A percentile compares a stretch with the other conserved stretches of the same genome.
These are phyloP conservation scores for Calephelis perditalis DNA, from an alignment of 2,888 invertebrate species.

Conservation along the genomic window DNA sequence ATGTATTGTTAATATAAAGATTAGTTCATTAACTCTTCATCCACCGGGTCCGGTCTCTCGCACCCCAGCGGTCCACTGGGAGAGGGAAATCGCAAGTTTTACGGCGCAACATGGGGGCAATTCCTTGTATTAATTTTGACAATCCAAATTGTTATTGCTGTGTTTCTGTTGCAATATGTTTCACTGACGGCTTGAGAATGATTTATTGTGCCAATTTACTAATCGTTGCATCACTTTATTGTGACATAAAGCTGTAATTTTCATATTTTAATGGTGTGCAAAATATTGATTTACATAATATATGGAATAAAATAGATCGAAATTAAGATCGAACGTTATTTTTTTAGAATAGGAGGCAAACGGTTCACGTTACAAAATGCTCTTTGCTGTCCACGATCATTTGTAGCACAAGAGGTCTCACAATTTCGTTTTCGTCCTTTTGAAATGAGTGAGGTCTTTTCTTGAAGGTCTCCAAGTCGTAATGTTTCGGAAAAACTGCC, in stretches of 20 bases:
- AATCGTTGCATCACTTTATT: conserved; percentile 12
- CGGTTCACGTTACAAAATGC: no score
- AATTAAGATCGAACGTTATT: no score
- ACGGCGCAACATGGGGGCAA: conserved; percentile 27
- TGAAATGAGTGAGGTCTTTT: no score
- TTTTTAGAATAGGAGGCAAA: no score
- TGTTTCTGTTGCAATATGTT: conserved; percentile 38
- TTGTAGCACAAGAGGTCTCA: no score
- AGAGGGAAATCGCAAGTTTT: conserved; percentile 27
- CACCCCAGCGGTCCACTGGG: conserved; percentile 19
- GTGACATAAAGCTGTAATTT: conserved; percentile 6
- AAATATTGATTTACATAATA: no score
- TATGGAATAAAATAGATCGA: no score
- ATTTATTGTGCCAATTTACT: conserved; percentile 27
- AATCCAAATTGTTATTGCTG: conserved; percentile 49
- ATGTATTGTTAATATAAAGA: conserved; percentile 77
- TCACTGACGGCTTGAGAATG: conserved; percentile 22
- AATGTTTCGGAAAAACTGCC: no score
- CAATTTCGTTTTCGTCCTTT: no score
- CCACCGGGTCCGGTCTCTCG: conserved; percentile 37
- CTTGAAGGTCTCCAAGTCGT: no score
- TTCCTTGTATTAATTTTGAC: conserved; percentile 65
- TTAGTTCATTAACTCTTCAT: conserved; percentile 77
- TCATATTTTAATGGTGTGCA: neutral
- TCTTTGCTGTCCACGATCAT: no score